Evolutionary conservation across 2,797 vertebrate genomes (phyloP).

Genomic region (Acridotheres tristis): DNA sequence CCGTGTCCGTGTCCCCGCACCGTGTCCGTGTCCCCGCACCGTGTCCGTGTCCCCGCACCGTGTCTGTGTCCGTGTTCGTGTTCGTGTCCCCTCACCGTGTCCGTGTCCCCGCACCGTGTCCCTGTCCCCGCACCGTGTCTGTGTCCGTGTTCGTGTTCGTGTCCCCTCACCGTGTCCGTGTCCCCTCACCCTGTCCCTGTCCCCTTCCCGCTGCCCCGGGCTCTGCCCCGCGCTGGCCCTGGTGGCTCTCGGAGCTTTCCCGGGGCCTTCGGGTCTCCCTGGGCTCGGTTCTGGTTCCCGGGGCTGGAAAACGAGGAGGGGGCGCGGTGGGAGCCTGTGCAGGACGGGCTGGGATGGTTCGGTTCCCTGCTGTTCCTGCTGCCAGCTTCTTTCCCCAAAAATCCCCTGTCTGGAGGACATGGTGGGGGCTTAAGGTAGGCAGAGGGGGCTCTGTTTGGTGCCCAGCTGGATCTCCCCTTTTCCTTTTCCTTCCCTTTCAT

Average conservation of each 20-base stretch:
- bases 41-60: too few relatives aligned
- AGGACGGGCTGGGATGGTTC: background rate
- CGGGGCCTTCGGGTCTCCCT: rapidly evolving
- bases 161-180: too few relatives aligned
- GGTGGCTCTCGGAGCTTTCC: background rate
- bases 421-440: rapidly evolving
- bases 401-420: rapidly evolving
- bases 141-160: too few relatives aligned
- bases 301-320: rapidly evolving
- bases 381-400: background rate
- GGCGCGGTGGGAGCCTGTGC: background rate
- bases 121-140: too few relatives aligned
- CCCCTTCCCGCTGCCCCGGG: background rate
- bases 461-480: background rate
- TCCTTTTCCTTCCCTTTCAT: background rate
- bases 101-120: too few relatives aligned
- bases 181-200: too few relatives aligned
- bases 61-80: too few relatives aligned
- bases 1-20: too few relatives aligned
- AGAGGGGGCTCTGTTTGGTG: background rate
- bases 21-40: too few relatives aligned
- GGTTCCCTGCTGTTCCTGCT: background rate
- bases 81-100: too few relatives aligned
- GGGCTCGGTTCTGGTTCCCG: background rate
- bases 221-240: background rate